Evolutionary conservation across 2,888 invertebrate genomes (phyloP).

Genomic region (Andrena flavipes): DNA sequence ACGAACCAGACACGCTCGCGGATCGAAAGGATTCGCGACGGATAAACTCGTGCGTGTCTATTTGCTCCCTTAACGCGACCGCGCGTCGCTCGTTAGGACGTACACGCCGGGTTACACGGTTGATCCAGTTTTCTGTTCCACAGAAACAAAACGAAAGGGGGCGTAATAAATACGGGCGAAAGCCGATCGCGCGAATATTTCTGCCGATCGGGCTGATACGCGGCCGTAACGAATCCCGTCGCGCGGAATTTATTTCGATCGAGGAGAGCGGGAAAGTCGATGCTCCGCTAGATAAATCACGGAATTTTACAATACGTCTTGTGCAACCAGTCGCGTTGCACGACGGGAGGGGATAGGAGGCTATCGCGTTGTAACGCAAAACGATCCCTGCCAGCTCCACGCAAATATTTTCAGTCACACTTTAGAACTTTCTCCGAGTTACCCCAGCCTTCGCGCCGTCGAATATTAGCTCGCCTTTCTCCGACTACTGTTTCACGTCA

Average conservation of each 20-base stretch:
- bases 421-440: not conserved
- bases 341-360: not conserved
- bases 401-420: not conserved
- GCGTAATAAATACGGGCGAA: constrained; percentile 36
- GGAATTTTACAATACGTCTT: constrained; percentile 46
- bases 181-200: constrained; percentile 38
- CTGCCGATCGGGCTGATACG: constrained; percentile 27
- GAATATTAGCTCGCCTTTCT: no score
- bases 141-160: constrained; percentile 22
- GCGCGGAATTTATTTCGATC: constrained; percentile 40
- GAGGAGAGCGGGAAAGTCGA: constrained; percentile 46
- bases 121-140: constrained; percentile 48
- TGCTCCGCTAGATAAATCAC: constrained; percentile 49
- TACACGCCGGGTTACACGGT: constrained; percentile 19
- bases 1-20: constrained; percentile 35
- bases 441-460: no score
- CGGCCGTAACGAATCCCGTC: constrained; percentile 29
- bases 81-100: constrained; percentile 49
- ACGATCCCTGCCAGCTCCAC: not conserved
- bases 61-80: constrained; percentile 41
- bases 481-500: no score
- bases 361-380: not conserved
- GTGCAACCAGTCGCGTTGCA: constrained; percentile 19
- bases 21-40: constrained; percentile 40
- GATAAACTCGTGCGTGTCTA: constrained; percentile 45